These are phyloP conservation scores for Dicycla oo DNA, from an alignment of 2,888 invertebrate genomes.

Conservation along the genomic window DNA sequence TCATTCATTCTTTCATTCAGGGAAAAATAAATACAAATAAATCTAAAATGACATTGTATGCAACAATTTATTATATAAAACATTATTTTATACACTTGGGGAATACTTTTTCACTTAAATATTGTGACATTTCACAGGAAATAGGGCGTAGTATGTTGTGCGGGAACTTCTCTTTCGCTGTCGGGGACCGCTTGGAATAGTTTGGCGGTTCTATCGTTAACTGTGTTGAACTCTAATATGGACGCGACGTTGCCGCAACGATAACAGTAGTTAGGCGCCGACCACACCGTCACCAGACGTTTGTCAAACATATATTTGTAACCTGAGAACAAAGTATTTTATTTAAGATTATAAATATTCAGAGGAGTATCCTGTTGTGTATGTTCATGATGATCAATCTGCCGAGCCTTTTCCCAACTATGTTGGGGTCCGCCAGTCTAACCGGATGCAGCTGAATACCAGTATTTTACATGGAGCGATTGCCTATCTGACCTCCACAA, in stretches of 20 bases:
- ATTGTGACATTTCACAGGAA: conserved; percentile 93
- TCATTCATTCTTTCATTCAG: background rate
- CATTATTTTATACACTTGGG: conserved; percentile 74
- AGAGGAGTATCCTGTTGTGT: background rate
- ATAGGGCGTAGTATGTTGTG: conserved; percentile 98
- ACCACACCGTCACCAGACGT: conserved; percentile 99
- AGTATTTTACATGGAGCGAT: too few relatives aligned
- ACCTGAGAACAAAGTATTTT: conserved; percentile 89
- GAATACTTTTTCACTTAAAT: conserved; percentile 76
- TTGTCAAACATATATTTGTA: conserved; percentile 99
- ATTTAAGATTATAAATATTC: background rate
- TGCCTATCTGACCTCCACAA: too few relatives aligned
- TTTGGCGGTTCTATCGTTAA: conserved; percentile 94
- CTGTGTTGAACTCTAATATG: conserved; percentile 96
- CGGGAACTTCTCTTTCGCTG: conserved; percentile 97
- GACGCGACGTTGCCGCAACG: conserved; percentile 99
- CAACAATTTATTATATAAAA: conserved; percentile 84
- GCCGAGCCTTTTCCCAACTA: too few relatives aligned
- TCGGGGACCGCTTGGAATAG: conserved; percentile 99
- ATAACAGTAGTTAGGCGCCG: conserved; percentile 99
- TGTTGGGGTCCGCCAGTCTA: too few relatives aligned
- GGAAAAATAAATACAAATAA: conserved; percentile 4
- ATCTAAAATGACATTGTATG: conserved; percentile 62
- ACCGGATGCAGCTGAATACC: too few relatives aligned
- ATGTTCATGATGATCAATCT: background rate